phyloP scores from a whole-genome alignment of 2,797 vertebrate species.

The Pangasius macronema region DNA sequence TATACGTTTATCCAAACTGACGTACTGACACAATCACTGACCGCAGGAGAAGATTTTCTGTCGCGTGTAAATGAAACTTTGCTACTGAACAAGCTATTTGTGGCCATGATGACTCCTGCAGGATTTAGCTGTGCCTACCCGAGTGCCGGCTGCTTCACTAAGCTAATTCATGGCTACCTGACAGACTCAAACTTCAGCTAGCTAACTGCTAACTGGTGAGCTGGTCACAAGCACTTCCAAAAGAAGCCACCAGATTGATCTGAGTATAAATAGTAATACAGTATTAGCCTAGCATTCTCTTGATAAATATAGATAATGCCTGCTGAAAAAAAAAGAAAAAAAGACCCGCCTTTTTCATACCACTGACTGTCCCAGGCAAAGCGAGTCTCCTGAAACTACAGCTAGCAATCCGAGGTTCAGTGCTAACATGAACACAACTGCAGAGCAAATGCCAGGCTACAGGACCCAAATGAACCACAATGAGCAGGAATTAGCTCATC shows the following conservation, averaged over 20 bases:
- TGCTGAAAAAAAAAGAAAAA: too few species aligned
- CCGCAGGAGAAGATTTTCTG: background rate
- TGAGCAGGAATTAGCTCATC: background rate
- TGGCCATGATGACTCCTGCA: background rate
- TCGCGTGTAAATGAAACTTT: background rate
- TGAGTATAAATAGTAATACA: constrained; percentile 1
- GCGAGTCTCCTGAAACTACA: constrained; percentile 3
- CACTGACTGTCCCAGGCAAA: background rate
- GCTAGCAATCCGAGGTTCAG: background rate
- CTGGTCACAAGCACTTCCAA: background rate
- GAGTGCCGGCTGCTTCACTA: background rate
- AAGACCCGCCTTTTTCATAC: background rate
- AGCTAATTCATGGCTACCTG: background rate
- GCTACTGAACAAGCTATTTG: background rate
- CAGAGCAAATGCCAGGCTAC: background rate
- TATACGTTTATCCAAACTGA: background rate
- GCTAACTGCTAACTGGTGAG: too few species aligned
- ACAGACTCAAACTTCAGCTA: background rate
- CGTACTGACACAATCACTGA: background rate
- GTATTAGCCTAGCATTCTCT: background rate
- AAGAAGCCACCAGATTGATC: background rate
- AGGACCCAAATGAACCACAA: background rate
- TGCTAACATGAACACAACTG: background rate
- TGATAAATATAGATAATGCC: constrained; percentile 1
- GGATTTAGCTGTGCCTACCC: background rate